Conservation (phyloP, 37 sponge, comb jelly and placozoan genomes). For the Axinella damicornis region DNA sequence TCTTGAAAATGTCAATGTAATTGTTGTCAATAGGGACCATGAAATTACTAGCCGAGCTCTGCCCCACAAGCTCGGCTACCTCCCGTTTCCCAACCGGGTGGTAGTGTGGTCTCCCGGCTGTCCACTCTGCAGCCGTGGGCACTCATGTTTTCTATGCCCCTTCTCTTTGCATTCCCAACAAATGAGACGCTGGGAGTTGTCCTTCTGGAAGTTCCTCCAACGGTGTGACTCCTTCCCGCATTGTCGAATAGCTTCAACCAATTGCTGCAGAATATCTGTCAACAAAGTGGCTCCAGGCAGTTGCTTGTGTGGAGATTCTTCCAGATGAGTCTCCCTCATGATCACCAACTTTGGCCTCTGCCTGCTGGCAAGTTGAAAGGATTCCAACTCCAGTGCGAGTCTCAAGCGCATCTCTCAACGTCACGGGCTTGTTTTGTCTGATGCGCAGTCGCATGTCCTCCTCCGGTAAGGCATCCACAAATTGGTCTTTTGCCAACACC, state of each 20-base stretch:
- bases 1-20: conserved; percentile 9
- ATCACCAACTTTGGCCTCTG: not conserved
- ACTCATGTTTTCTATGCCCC: conserved; percentile 4
- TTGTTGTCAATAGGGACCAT: too few relatives aligned
- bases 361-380: conserved; percentile 17
- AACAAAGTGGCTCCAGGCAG: not conserved
- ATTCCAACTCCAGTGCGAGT: conserved; percentile 40
- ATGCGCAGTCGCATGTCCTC: conserved; percentile 32
- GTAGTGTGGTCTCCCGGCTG: too few relatives aligned
- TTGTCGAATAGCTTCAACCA: not conserved
- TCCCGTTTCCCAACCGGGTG: conserved; percentile 34
- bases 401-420: conserved; percentile 30
- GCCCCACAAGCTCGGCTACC: conserved; percentile 53
- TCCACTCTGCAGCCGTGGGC: conserved; percentile 5
- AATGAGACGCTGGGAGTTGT: not conserved
- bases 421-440: conserved; percentile 1
- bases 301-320: not conserved
- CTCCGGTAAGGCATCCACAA: conserved; percentile 12
- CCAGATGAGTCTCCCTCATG: not conserved
- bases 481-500: too few relatives aligned
- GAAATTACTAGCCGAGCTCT: too few relatives aligned
- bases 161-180: conserved; percentile 33
- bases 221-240: not conserved
- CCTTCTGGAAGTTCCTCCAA: not conserved
- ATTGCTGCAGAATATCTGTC: not conserved